Evolutionary conservation across 2,113 vertebrate genomes (phyloP).

Genomic region (Mormyrus iriodes): DNA sequence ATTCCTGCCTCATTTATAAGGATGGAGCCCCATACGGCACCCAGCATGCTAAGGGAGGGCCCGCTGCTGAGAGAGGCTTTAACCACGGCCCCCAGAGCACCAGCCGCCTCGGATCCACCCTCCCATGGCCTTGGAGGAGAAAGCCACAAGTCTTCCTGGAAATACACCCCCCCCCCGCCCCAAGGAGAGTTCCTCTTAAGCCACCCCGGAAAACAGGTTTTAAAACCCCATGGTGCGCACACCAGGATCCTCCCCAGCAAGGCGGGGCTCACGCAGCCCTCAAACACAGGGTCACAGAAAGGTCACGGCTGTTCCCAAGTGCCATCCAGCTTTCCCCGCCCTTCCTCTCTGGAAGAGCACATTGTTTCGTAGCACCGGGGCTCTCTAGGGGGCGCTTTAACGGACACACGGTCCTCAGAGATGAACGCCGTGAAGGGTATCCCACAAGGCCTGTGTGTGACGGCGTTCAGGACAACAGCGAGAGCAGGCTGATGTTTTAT

Average conservation of each 20-base stretch:
- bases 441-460: background rate
- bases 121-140: background rate
- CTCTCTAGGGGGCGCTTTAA: background rate
- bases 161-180: background rate
- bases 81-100: background rate
- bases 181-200: background rate
- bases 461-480: background rate
- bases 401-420: background rate
- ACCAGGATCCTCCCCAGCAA: background rate
- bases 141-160: background rate
- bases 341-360: background rate
- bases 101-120: background rate
- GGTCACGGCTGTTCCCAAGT: background rate
- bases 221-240: background rate
- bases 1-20: background rate
- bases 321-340: background rate
- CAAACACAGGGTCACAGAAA: background rate
- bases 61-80: background rate
- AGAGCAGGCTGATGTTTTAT: background rate
- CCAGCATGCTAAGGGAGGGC: background rate
- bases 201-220: slow-evolving; percentile 1
- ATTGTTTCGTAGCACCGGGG: background rate
- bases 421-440: background rate
- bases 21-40: background rate
- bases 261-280: background rate